Conservation (phyloP, 2,113 vertebrate species). For the Heterochromis multidens region DNA sequence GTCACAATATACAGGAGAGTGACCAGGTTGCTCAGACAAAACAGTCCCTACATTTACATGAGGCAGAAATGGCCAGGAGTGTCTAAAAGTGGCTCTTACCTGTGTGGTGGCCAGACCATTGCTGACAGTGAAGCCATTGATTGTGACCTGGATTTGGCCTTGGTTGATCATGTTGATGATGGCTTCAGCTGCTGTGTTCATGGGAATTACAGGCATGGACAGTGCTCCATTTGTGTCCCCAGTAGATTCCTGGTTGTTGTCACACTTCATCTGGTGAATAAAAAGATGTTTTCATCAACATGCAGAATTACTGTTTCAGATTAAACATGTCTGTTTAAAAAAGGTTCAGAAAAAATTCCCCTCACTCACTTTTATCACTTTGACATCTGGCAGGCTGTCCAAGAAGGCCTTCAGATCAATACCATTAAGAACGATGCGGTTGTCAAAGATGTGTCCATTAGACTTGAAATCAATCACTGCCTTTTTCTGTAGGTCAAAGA, state of each 20-base stretch:
- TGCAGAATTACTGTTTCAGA: background rate
- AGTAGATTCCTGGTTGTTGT: constrained; percentile 83
- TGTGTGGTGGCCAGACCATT: constrained; percentile 98
- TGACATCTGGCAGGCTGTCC: constrained; percentile 96
- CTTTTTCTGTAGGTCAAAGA: constrained; percentile 85
- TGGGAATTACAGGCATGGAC: constrained; percentile 97
- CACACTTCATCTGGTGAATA: constrained; percentile 88
- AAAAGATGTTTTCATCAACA: background rate
- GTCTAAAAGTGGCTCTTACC: constrained; percentile 70
- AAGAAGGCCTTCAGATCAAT: constrained; percentile 98
- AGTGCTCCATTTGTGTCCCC: constrained; percentile 85
- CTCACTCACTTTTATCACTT: constrained; percentile 91
- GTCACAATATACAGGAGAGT: background rate
- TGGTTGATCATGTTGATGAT: constrained; percentile 99
- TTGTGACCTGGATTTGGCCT: constrained; percentile 98
- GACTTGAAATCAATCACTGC: constrained; percentile 99
- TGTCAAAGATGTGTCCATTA: constrained; percentile 99
- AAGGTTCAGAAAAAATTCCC: background rate
- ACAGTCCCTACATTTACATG: background rate
- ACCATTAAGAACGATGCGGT: constrained; percentile 96
- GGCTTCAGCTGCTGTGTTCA: constrained; percentile 98
- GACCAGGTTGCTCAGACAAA: background rate
- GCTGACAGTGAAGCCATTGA: constrained; percentile 97
- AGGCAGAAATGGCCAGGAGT: background rate
- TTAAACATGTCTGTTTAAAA: background rate